Conservation (phyloP, 2,888 invertebrate genomes). For the Lampropteryx suffumata region DNA sequence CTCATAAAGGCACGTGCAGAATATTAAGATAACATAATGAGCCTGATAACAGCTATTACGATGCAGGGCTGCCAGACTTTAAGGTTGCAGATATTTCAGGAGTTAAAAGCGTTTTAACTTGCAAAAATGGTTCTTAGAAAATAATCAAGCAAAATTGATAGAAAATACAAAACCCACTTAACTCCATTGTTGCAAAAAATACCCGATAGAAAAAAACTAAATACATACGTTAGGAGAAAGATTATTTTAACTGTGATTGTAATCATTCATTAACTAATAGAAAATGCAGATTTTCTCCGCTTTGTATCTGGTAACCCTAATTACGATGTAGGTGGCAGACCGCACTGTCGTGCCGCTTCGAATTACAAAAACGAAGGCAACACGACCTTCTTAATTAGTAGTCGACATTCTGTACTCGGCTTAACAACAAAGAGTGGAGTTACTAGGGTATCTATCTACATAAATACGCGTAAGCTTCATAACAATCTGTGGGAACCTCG, state of each 20-base stretch:
- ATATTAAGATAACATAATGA: conserved; percentile 38
- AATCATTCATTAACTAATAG: not conserved
- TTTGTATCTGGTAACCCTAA: conserved; percentile 21
- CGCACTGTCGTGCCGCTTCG: conserved; percentile 51
- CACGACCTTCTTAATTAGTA: conserved; percentile 61
- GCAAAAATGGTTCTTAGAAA: too few relatives aligned
- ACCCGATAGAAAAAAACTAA: too few relatives aligned
- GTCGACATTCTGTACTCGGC: conserved; percentile 26
- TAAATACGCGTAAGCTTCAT: conserved; percentile 6
- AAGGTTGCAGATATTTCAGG: conserved; percentile 3
- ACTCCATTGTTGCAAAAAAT: too few relatives aligned
- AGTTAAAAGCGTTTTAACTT: not conserved
- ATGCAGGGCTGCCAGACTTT: conserved; percentile 17
- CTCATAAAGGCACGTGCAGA: conserved; percentile 32
- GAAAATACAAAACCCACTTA: too few relatives aligned
- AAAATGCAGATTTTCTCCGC: conserved; percentile 1
- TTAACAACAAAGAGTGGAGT: conserved; percentile 23
- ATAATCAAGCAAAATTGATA: too few relatives aligned
- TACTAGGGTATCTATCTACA: conserved; percentile 12
- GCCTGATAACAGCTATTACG: conserved; percentile 38
- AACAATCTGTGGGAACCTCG: conserved; percentile 7
- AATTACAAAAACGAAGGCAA: conserved; percentile 63
- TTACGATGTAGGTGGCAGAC: conserved; percentile 45
- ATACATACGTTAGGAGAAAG: too few relatives aligned
- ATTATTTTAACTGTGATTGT: not conserved